Base-by-base conservation (phyloP, 2,888 invertebrate genomes). In the Drosophila niveifrons region DNA sequence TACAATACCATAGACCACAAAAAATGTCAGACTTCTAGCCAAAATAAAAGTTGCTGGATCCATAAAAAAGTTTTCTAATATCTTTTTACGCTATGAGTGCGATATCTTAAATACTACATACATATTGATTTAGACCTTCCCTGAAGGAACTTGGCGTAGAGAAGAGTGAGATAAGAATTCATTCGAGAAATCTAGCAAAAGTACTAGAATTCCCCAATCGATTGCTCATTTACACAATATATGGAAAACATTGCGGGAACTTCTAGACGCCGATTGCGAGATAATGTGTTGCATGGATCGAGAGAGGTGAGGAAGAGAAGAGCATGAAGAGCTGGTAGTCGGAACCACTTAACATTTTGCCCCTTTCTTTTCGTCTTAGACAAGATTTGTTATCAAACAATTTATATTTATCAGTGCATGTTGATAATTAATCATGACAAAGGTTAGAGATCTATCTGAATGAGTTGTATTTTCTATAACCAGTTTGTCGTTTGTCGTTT, bases 361-460 rank as follows among this genome's bases (percentile, higher is more conserved):
- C 44, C 34, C 34, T 34, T 18, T 23, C 4, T 11, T 46, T 46
- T 31, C 10, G 31, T 10, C 3, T 9, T 41, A 31, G 2, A n/a
- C n/a, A 4, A 29, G 29, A 41, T 29, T n/a, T 43, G 39, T 15
- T 41, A 47, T 57, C 56, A 23, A 3, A 13, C 8, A 57, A 47
- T 57, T 36, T 15, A 48, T 57, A 36, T 39, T 36, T 51, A 51
- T 51, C 13, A 23, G 23, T 18, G 3, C 13, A n/a, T 3, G n/a
- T 23, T 9, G 23, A 4, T 0, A 13, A 39, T 39, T n/a, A 18
- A 39, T 51, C 36, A 23, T 8, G 6, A 2, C 51, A 11, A 1
- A 36, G 10, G 10, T 10, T 31, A 31, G 36, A 36, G 39, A 41
- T 15, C 6, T 15, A 15, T 41, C 36, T n/a, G 36, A 36, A 6